phyloP scores from a whole-genome alignment of 2,888 invertebrate genomes.

The Tetramorium bicarinatum region DNA sequence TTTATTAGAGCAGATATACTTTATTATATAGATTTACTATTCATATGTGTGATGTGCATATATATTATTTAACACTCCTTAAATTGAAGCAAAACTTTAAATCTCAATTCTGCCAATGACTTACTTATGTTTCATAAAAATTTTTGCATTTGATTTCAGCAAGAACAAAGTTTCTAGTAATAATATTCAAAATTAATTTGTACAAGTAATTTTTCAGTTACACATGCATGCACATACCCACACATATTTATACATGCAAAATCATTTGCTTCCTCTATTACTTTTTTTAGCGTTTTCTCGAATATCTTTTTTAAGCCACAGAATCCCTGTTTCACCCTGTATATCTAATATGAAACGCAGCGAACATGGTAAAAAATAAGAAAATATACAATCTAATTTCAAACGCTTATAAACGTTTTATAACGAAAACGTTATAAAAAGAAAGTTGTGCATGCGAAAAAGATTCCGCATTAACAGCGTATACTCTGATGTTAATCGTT shows the following conservation, averaged over 20 bases:
- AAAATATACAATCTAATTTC: not conserved
- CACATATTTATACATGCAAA: slow-evolving; percentile 50
- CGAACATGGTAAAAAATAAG: not conserved
- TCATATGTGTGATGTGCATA: slow-evolving; percentile 28
- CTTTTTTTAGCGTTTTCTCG: slow-evolving; percentile 93
- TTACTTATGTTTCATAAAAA: slow-evolving; percentile 66
- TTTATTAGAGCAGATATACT: not conserved
- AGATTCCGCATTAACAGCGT: not conserved
- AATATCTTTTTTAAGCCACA: slow-evolving; percentile 96
- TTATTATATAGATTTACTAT: slow-evolving; percentile 49
- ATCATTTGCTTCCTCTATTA: slow-evolving; percentile 88
- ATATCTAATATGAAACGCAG: not conserved
- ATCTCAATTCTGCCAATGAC: slow-evolving; percentile 44
- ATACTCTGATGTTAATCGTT: too few species aligned
- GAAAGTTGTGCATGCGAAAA: not conserved
- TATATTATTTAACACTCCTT: slow-evolving; percentile 31
- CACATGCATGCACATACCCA: not conserved
- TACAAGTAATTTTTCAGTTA: slow-evolving; percentile 71
- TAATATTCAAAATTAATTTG: slow-evolving; percentile 76
- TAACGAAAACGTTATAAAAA: too few species aligned
- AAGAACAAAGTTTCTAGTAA: slow-evolving; percentile 64
- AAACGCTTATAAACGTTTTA: too few species aligned
- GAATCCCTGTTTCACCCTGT: slow-evolving; percentile 91
- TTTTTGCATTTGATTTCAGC: slow-evolving; percentile 59
- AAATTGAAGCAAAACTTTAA: slow-evolving; percentile 23